Conservation (phyloP, 2,113 vertebrate species). For the Epinephelus lanceolatus region DNA sequence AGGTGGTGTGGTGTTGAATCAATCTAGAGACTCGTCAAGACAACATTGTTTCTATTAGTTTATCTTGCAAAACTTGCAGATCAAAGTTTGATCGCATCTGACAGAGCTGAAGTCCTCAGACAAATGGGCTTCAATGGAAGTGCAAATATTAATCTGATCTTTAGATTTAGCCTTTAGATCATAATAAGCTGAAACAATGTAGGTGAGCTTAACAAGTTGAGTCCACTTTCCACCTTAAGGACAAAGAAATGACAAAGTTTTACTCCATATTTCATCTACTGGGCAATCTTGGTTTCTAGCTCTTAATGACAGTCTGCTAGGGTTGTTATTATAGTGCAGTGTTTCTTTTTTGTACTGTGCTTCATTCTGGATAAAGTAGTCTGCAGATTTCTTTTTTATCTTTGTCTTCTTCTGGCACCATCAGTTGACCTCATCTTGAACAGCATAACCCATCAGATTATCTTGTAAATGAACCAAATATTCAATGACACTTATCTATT, state of each 20-base stretch:
- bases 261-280: background rate
- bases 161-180: background rate
- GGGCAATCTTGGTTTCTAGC: background rate
- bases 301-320: background rate
- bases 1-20: background rate
- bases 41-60: constrained; percentile 8
- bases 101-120: background rate
- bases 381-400: background rate
- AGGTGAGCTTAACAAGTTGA: too few species aligned
- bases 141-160: background rate
- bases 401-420: background rate
- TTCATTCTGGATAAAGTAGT: background rate
- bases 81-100: background rate
- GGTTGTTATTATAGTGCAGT: background rate
- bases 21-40: constrained; percentile 3
- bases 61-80: background rate
- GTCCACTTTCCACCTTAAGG: background rate
- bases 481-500: background rate
- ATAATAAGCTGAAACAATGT: too few species aligned
- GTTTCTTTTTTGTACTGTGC: background rate
- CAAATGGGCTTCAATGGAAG: background rate
- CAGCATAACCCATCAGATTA: background rate
- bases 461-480: background rate
- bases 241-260: background rate
- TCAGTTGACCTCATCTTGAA: background rate